Evolutionary conservation across 1,140 invertebrate genomes (phyloP), one percentile per base, ranked within the genome.

Genomic region (Drosophila auraria): DNA sequence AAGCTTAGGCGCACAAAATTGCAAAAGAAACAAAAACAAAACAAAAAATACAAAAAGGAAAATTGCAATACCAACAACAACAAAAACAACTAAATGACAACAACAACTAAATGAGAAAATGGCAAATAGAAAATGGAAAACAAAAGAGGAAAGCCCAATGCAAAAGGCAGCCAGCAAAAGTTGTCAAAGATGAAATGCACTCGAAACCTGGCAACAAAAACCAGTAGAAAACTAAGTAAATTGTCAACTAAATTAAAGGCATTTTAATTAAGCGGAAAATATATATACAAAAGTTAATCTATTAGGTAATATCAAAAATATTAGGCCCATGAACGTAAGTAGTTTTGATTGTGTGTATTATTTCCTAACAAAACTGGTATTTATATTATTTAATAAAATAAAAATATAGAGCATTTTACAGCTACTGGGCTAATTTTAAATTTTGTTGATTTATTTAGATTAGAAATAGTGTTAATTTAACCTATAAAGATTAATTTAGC

Each of bases 1-100:
- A 17, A 45, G 58, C 62, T 57, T 56, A 58, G 60, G 56, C 57
- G 23, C 38, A 58, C 49, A 77, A 77, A 75, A 77, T 77, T 75
- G 47, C 70, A 65, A 58, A 64, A 50, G 45, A 58, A 64, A 42
- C 20, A 57, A 45, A 44, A 42, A 49, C 23, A 44, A 25, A 42
- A 58, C n/a, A 40, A 20, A 40, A 38, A 17, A 8, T 30, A 38
- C 33, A 57, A 44, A 27, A 45, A 30, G 17, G 23, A 42, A 62
- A 69, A 63, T 40, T 64, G 59, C 61, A 69, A 36, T 33, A 36
- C n/a, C 17, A 61, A 72, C 38, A 38, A 45, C 50, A 57, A 54
- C 23, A 36, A 54, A 11, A 33, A 59, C 59, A 70, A 25, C 23
- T 20, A 65, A 62, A 74, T 33, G 64, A 59, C 20, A 38, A 56